Percentiles rank a stretch among this genome's conserved stretches.
Conservation (phyloP, 2,113 vertebrate species). For the Dolichallabes microphthalmus region DNA sequence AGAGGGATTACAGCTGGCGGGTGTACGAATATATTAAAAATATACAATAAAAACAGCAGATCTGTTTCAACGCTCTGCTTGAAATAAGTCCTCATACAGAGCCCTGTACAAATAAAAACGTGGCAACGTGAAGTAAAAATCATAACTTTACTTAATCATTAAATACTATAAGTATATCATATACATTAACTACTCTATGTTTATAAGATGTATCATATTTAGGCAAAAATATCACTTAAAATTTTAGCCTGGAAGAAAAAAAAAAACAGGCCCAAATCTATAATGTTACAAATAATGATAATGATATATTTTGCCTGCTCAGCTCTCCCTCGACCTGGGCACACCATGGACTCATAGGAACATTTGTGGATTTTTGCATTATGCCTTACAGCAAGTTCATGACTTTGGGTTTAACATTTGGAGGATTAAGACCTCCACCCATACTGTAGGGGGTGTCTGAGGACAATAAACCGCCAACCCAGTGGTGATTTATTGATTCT, state of each 20-base stretch:
- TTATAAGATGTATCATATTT: not conserved
- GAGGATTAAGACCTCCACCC: too few species aligned
- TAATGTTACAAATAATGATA: too few species aligned
- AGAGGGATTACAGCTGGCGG: not conserved
- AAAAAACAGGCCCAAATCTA: too few species aligned
- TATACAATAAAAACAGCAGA: not conserved
- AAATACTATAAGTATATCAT: not conserved
- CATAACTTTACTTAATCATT: not conserved
- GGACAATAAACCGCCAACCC: too few species aligned
- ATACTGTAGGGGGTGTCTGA: too few species aligned
- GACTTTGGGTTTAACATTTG: too few species aligned
- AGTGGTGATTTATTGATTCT: too few species aligned
- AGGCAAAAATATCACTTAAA: not conserved
- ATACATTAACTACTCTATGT: not conserved
- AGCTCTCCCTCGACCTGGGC: too few species aligned
- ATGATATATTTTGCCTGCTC: too few species aligned
- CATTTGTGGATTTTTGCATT: too few species aligned
- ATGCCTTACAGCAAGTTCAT: too few species aligned
- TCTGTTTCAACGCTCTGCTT: not conserved
- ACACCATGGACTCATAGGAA: too few species aligned
- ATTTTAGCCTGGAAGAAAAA: not conserved
- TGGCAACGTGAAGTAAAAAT: not conserved
- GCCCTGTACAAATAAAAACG: not conserved
- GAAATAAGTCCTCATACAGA: not conserved
- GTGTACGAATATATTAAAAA: not conserved